A percentile compares a stretch with the other conserved stretches of the same genome.
Conservation (phyloP, 2,113 vertebrate genomes). For the Malaclemys terrapin region DNA sequence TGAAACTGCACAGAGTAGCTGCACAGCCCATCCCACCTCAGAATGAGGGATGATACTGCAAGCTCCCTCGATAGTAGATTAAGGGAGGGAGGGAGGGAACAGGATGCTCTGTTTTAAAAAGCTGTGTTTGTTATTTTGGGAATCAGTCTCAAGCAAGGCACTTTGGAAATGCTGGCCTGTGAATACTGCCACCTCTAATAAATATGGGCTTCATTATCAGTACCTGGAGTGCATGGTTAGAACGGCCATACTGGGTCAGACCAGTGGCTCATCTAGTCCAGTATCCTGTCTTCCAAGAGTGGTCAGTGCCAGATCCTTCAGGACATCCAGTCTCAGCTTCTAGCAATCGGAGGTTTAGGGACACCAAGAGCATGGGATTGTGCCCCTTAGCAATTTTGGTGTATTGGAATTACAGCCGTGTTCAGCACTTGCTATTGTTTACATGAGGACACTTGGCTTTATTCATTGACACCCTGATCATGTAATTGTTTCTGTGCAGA, state of each 20-base stretch:
- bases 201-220: fast-evolving
- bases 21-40: neutral
- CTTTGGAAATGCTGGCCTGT: neutral
- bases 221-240: neutral
- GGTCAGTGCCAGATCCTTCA: neutral
- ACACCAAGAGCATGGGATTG: neutral
- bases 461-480: neutral
- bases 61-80: neutral
- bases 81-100: fast-evolving
- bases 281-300: too few relatives aligned
- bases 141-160: neutral
- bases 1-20: fast-evolving
- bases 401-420: neutral
- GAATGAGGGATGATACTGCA: fast-evolving
- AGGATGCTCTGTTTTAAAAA: fast-evolving
- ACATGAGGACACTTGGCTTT: fast-evolving
- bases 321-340: neutral
- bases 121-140: neutral
- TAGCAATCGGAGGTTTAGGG: neutral
- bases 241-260: too few relatives aligned
- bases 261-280: too few relatives aligned
- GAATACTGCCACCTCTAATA: neutral
- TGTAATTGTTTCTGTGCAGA: fast-evolving
- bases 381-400: neutral
- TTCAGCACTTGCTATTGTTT: neutral